Conservation (phyloP, 2,797 vertebrate species). For the Acrossocheilus wenchowensis region DNA sequence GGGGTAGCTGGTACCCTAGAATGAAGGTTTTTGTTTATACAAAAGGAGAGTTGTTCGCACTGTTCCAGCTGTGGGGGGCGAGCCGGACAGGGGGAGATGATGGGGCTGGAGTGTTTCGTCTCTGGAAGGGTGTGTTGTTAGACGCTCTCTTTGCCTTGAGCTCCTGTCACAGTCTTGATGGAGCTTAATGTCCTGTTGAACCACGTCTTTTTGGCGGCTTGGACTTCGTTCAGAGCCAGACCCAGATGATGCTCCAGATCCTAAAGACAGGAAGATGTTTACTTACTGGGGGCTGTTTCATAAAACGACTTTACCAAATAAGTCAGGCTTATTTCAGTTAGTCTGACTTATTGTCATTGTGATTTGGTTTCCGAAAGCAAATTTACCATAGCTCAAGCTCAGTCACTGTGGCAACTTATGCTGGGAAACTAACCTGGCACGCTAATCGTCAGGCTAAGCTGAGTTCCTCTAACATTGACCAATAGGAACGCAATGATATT, state of each 20-base stretch:
- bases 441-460: too few species aligned
- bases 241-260: slow-evolving; percentile 97
- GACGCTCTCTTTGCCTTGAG: slow-evolving; percentile 97
- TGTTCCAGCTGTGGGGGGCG: slow-evolving; percentile 74
- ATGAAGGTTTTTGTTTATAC: slow-evolving; percentile 67
- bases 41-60: slow-evolving; percentile 64
- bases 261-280: slow-evolving; percentile 69
- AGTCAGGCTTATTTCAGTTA: too few species aligned
- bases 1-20: slow-evolving; percentile 66
- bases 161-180: slow-evolving; percentile 97
- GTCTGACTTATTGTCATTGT: too few species aligned
- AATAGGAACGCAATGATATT: too few species aligned
- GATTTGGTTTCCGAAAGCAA: too few species aligned
- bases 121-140: slow-evolving; percentile 71
- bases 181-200: slow-evolving; percentile 98
- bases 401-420: too few species aligned
- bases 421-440: too few species aligned
- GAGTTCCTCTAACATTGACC: too few species aligned
- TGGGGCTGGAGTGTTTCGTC: slow-evolving; percentile 59
- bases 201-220: slow-evolving; percentile 99
- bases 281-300: not conserved
- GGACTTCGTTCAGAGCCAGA: slow-evolving; percentile 93
- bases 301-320: too few species aligned
- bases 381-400: too few species aligned
- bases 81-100: slow-evolving; percentile 7